Base-by-base conservation (phyloP, 2,113 vertebrate genomes). In the Anolis carolinensis region DNA sequence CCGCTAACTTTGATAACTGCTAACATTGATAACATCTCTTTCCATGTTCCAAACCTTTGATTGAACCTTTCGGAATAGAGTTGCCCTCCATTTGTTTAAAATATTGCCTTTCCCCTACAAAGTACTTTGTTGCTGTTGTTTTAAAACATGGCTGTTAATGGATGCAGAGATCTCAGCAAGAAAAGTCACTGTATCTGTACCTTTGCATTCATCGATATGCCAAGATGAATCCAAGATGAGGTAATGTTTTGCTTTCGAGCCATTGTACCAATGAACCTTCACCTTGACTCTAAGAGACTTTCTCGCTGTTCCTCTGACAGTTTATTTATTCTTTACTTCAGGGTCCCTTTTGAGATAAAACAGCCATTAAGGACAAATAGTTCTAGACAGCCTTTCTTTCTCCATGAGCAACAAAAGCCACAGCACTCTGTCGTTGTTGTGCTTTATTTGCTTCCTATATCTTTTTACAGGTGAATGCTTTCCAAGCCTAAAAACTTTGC, bases 321-420 rank as follows among this genome's bases (percentile, higher is more conserved):
- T 93, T 93, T 94, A 91, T 95, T 95, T 93, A 87, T 93, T 92
- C 89, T 94, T 92, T 86, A 91, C 94, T 95, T 94, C 90, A 90
- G 93, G 94, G 93, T 88, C 90, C 87, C 90, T 94, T 91, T 88
- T 91, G 89, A 94, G 88, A 84, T 93, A 82, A 94, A 93, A 92
- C 87, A 93, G 88, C 94, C 88, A 92, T 91, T 92, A 36, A 88
- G 72, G 88, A 71, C 85, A 95, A 91, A 95, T 94, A 88, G 80
- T 87, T 93, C 73, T 86, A 79, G 95, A 95, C 93, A 94, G 90
- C 89, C 91, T 93, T 92, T 83, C 86, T 93, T 86, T 90, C 84
- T 91, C 84, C 1, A n/a, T 71, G 1, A 94, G 87, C 89, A 92
- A 90, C 84, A 91, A 92, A 92, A 92, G n/a, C 50, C 18, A n/a